Evolutionary conservation across 2,797 vertebrate genomes (phyloP), one percentile per base, ranked within the genome.

Genomic region (Oreochromis mossambicus): DNA sequence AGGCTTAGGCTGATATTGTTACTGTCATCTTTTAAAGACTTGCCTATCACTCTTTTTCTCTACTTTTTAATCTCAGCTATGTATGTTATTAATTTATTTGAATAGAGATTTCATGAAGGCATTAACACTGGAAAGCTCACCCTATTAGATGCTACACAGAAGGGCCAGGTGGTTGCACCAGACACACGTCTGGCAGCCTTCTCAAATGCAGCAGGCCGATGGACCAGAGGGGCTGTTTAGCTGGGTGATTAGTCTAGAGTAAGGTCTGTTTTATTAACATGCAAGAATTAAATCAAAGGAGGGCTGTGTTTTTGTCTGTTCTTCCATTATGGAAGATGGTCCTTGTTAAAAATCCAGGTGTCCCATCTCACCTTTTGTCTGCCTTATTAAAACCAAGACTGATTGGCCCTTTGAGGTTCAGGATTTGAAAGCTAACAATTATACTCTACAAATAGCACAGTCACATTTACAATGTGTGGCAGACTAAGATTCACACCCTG

Each of bases 171-270:
- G 82, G 32, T 24, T 86, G 46, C 34, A 78, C 10, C 29, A 41
- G 81, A 52, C 58, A 43, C 54, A 82, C 7, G 52, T 83, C 54
- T 88, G 80, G 83, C 89, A 84, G 80, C 12, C 43, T 78, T 81
- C 43, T 87, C 52, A 80, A 63, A 79, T 80, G 17, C 79, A 77
- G 83, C 84, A 51, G 32, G 50, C 58, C 83, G 82, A 70, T 70
- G 21, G 21, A 11, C 26, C 26, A 79, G 52, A 83, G 36, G 61
- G 58, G 48, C 66, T n/a, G 56, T 73, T 89, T 88, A 85, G 13
- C n/a, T 1, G 19, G 54, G 41, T 88, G 83, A 83, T 77, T 85
- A 79, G 21, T 84, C 26, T 88, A 34, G 48, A 70, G 41, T 11
- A 80, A 32, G 15, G 2, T 13, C 48, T 81, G 36, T 34, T 86